Base-by-base conservation (phyloP, 2,888 invertebrate genomes). In the Emmelina monodactyla region DNA sequence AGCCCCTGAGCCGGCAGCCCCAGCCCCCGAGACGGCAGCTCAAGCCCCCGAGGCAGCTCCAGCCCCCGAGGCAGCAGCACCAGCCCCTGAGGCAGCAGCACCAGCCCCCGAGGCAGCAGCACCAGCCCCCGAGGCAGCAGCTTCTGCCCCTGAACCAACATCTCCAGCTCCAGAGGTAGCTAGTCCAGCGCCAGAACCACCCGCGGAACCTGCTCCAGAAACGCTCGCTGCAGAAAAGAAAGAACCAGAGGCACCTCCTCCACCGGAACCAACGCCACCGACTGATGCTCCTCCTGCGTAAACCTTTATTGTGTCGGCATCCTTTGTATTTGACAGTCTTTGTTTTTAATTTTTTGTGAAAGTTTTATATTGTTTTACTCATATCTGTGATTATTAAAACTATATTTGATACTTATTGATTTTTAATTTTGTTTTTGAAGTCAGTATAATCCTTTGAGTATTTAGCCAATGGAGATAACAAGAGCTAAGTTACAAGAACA, bases 11-110 rank as follows among this genome's bases (percentile, higher is more conserved):
- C 32, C 46, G 30, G 38, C 37, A 16, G 37, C 35, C 13, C 43
- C 44, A 35, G 25, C 41, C 2, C 37, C 47, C 16, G 30, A 32
- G 19, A 35, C 29, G 28, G 40, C 33, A 28, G 36, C 40, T 32
- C 38, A 43, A 34, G 34, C 42, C 3, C 41, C 42, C 2, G 42
- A 34, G 2, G 47, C 43, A 32, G 39, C 43, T n/a, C 35, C 46
- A 1, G 42, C 35, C 2, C 38, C 39, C 22, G 40, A 32, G 5
- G 36, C 37, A 16, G 19, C 43, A 29, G 16, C 36, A 6, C 32
- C 40, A 22, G 29, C 28, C 5, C 37, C 44, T 14, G 40, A 31
- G 1, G 28, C 45, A 4, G 43, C 36, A 9, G 37, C 49, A 38
- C 41, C 40, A 28, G 34, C 47, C 2, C 44, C 39, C 22, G 40